A percentile compares a stretch with the other conserved stretches of the same genome.
These are phyloP conservation scores for Bos javanicus DNA, from an alignment of 2,113 vertebrate genomes.

Conservation along the genomic window DNA sequence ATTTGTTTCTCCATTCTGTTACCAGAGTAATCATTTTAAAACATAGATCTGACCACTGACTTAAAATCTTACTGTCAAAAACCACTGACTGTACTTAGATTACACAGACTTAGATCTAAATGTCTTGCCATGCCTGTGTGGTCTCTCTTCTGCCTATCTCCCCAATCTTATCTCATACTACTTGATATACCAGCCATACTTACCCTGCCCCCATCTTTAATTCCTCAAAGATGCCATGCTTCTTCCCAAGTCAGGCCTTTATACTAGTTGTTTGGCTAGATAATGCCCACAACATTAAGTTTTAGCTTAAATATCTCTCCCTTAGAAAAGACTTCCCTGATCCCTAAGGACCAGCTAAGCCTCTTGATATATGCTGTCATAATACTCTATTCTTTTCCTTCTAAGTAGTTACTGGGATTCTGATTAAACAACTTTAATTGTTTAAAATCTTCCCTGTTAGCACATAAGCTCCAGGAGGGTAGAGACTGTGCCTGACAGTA, in stretches of 20 bases:
- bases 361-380: background rate
- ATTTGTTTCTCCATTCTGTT: background rate
- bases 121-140: background rate
- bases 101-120: background rate
- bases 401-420: background rate
- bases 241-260: background rate
- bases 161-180: background rate
- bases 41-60: background rate
- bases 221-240: background rate
- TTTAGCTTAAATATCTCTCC: background rate
- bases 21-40: background rate
- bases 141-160: background rate
- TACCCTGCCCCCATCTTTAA: background rate
- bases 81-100: background rate
- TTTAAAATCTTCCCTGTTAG: conserved; percentile 32
- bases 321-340: background rate
- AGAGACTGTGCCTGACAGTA: background rate
- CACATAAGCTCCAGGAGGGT: background rate
- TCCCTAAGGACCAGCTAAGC: background rate
- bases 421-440: background rate
- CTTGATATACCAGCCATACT: background rate
- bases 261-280: background rate
- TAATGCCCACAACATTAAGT: background rate
- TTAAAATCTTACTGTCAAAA: conserved; percentile 19
- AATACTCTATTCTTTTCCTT: background rate